Base-by-base conservation (phyloP, 1,140 invertebrate species). In the Drosophila aff. region DNA sequence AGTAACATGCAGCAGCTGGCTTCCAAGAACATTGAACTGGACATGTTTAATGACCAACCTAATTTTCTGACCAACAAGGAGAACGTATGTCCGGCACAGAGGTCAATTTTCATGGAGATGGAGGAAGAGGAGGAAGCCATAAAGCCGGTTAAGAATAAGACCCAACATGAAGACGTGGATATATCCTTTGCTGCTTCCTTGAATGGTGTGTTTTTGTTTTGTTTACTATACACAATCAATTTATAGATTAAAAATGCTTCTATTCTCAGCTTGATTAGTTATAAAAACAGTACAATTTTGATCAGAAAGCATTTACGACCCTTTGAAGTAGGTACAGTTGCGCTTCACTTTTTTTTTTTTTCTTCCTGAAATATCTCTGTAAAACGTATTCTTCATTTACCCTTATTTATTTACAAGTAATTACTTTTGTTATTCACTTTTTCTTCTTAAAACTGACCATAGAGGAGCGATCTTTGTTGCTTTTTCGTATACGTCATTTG, bases 1-100 rank as follows among this genome's bases (percentile, higher is more conserved):
- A 59, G 23, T 33, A 40, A 53, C 10, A 66, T 59, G 26, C 26
- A 23, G 41, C 52, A 83, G 16, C n/a, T 61, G 23, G 40, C 64
- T 9, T 1, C 33, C 8, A 43, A 61, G 1, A 23, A 59, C 9
- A 7, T 46, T 7, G 38, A 33, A 13, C 31, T 28, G 8, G 43
- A 72, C 38, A 50, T 50, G 67, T 33, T 33, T 11, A 21, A 38
- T 10, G 21, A 6, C 8, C 21, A 1, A 1, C 33, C 2, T 2
- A 16, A 38, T 23, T 23, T 55, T 9, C 15, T 23, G 18, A 18
- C n/a, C 13, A 36, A 13, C 16, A 71, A 63, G 21, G 38, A 63
- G 10, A 66, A 41, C 5, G 10, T 60, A 10, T 21, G 23, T 26
- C 57, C 67, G 1, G 50, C 33, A 18, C 50, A 49, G 28, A 49